These are phyloP conservation scores for Pseudochirops corinnae DNA, from an alignment of 2,797 vertebrate species.

Conservation along the genomic window DNA sequence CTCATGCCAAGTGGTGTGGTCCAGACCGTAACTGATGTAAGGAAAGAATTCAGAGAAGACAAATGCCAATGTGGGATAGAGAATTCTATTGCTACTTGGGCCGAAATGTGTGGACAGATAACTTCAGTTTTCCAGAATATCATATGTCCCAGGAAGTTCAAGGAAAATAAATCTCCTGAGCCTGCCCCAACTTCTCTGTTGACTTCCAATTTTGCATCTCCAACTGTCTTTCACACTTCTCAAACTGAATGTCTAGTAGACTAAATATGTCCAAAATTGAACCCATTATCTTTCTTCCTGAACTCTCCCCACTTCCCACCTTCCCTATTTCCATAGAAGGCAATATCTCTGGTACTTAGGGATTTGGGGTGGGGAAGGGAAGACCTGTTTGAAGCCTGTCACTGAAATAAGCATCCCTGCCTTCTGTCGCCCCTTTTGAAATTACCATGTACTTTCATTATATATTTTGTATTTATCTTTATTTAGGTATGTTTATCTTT, in stretches of 20 bases:
- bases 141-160: too few species aligned
- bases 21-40: neutral
- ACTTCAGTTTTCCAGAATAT: neutral
- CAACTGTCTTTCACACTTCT: neutral
- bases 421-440: neutral
- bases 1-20: neutral
- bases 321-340: neutral
- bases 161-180: neutral
- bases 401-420: neutral
- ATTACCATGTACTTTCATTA: neutral
- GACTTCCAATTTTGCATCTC: neutral
- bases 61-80: neutral
- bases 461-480: neutral
- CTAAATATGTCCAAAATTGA: neutral
- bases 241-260: neutral
- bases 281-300: neutral
- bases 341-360: neutral
- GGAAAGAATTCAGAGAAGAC: neutral
- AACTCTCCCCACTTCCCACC: neutral
- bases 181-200: neutral
- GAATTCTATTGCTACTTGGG: neutral
- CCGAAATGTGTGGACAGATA: neutral
- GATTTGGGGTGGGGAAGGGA: neutral
- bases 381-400: neutral
- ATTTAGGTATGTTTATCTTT: neutral